phyloP scores from a whole-genome alignment of 2,113 vertebrate genomes.

The Mormyrus iriodes region DNA sequence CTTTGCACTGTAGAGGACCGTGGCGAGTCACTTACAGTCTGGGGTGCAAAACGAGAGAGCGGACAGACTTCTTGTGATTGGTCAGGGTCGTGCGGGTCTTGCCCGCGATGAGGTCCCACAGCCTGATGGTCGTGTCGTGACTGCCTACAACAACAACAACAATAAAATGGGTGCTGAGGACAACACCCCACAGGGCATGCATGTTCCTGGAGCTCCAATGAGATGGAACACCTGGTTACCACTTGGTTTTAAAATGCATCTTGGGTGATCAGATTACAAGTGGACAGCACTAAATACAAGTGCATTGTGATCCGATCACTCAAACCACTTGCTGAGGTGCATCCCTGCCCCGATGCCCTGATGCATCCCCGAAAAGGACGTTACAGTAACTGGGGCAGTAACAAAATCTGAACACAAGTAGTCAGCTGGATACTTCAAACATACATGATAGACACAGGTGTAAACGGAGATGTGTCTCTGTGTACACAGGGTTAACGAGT shows the following conservation, averaged over 20 bases:
- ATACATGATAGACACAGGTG: too few relatives aligned
- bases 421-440: not conserved
- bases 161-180: not conserved
- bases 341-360: too few relatives aligned
- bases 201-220: not conserved
- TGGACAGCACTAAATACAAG: not conserved
- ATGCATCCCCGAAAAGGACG: too few relatives aligned
- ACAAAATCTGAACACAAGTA: too few relatives aligned
- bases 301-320: not conserved
- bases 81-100: conserved; percentile 97
- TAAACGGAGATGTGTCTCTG: too few relatives aligned
- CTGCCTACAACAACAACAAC: conserved; percentile 68
- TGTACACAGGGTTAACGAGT: not conserved
- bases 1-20: not conserved
- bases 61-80: conserved; percentile 96
- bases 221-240: not conserved
- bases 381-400: too few relatives aligned
- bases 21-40: conserved; percentile 73
- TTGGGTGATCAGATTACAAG: not conserved
- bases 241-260: not conserved
- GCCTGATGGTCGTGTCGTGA: conserved; percentile 91
- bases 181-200: not conserved
- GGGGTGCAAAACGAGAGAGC: conserved; percentile 85
- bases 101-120: conserved; percentile 94
- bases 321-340: not conserved